These are phyloP conservation scores for Sturmia bella DNA, from an alignment of 2,888 invertebrate species.

Conservation along the genomic window DNA sequence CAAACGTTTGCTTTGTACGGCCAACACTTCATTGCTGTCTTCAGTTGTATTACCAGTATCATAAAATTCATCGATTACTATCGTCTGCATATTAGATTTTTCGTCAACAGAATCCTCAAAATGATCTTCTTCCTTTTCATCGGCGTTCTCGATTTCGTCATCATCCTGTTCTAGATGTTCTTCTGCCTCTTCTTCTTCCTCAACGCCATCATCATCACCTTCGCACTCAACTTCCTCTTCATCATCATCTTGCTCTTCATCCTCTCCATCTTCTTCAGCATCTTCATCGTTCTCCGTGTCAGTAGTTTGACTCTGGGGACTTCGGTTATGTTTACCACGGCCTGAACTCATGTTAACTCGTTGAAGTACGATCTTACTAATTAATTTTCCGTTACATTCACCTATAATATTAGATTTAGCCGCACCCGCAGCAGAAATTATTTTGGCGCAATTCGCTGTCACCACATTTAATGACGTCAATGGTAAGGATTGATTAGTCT, in stretches of 20 bases:
- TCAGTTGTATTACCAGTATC: slow-evolving; percentile 69
- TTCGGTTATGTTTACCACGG: slow-evolving; percentile 46
- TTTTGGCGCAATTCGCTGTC: slow-evolving; percentile 35
- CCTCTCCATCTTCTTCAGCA: slow-evolving; percentile 67
- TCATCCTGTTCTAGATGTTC: slow-evolving; percentile 64
- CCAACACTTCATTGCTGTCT: slow-evolving; percentile 69
- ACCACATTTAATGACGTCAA: slow-evolving; percentile 3
- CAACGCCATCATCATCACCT: slow-evolving; percentile 15
- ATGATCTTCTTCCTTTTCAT: slow-evolving; percentile 10
- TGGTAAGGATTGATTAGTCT: slow-evolving; percentile 65
- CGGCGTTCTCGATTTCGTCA: slow-evolving; percentile 33
- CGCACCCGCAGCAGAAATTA: slow-evolving; percentile 16
- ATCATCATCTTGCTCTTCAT: slow-evolving; percentile 48
- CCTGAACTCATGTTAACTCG: slow-evolving; percentile 71
- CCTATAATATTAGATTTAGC: slow-evolving; percentile 62
- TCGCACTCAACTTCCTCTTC: slow-evolving; percentile 16
- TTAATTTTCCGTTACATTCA: slow-evolving; percentile 77
- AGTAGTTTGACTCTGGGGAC: slow-evolving; percentile 65
- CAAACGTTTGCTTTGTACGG: slow-evolving; percentile 66
- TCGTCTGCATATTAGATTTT: slow-evolving; percentile 41
- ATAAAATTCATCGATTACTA: slow-evolving; percentile 51
- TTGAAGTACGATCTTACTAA: slow-evolving; percentile 78
- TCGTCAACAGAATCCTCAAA: slow-evolving; percentile 37
- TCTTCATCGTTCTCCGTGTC: slow-evolving; percentile 71
- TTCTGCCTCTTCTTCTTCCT: slow-evolving; percentile 62